Conservation (phyloP, 2,888 invertebrate species). For the Tromatobia lineatoria region DNA sequence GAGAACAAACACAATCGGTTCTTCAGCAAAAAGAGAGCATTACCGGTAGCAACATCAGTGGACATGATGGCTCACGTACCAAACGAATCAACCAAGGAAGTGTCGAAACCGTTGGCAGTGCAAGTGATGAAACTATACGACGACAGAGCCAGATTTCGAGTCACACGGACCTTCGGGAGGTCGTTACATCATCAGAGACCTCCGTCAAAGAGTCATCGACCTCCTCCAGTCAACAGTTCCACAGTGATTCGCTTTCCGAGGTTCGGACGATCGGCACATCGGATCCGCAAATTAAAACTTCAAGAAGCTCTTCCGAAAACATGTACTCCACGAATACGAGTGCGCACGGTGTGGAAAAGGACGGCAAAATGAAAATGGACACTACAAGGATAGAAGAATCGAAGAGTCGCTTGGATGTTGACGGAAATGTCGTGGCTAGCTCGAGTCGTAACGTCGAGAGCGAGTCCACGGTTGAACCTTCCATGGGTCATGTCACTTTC, state of each 20-base stretch:
- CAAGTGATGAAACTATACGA: slow-evolving; percentile 18
- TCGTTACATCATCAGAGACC: slow-evolving; percentile 59
- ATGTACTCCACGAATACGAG: slow-evolving; percentile 73
- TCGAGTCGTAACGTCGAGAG: slow-evolving; percentile 75
- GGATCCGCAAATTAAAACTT: slow-evolving; percentile 53
- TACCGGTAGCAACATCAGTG: slow-evolving; percentile 17
- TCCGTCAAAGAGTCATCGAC: slow-evolving; percentile 70
- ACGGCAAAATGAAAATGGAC: slow-evolving; percentile 76
- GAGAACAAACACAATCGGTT: slow-evolving; percentile 73
- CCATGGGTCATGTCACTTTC: slow-evolving; percentile 61
- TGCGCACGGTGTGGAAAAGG: slow-evolving; percentile 74
- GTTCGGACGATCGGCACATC: neutral
- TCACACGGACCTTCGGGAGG: slow-evolving; percentile 61
- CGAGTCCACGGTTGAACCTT: slow-evolving; percentile 73
- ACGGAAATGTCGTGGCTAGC: slow-evolving; percentile 76
- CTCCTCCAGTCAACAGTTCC: slow-evolving; percentile 58
- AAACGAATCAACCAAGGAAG: slow-evolving; percentile 28
- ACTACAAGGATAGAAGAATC: slow-evolving; percentile 75
- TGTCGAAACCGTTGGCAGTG: neutral
- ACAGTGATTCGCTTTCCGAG: slow-evolving; percentile 49
- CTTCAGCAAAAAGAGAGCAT: slow-evolving; percentile 45
- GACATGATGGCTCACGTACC: slow-evolving; percentile 1
- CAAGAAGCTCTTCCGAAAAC: slow-evolving; percentile 74
- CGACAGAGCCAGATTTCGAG: slow-evolving; percentile 39
- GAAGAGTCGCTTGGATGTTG: slow-evolving; percentile 75